These are phyloP conservation scores for Cosmia pyralina DNA, from an alignment of 2,888 invertebrate genomes.

Conservation along the genomic window DNA sequence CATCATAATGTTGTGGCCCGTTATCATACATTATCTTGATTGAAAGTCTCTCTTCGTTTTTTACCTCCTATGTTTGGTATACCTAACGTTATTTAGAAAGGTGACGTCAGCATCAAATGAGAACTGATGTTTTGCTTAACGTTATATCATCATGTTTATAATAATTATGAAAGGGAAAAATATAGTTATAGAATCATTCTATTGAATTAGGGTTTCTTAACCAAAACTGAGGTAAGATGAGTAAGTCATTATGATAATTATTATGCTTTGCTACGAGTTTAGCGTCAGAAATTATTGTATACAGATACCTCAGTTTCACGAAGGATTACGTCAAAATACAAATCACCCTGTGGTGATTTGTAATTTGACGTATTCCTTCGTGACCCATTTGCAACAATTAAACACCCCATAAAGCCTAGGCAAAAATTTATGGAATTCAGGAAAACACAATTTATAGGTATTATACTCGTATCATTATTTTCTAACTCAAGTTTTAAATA, in stretches of 20 bases:
- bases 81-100: conserved; percentile 40
- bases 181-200: conserved; percentile 4
- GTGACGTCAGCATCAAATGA: conserved; percentile 36
- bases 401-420: no score
- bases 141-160: conserved; percentile 29
- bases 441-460: no score
- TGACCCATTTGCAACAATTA: no score
- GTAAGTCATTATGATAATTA: not conserved
- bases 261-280: not conserved
- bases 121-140: conserved; percentile 21
- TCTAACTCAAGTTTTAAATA: no score
- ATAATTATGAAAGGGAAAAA: conserved; percentile 7
- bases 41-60: conserved; percentile 71
- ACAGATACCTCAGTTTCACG: no score
- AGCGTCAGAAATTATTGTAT: conserved; percentile 6
- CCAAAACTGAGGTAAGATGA: not conserved
- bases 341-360: no score
- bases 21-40: conserved; percentile 78
- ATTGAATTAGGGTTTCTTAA: conserved; percentile 23
- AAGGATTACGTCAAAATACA: no score
- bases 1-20: conserved; percentile 63
- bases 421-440: no score
- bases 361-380: no score
- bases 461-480: no score
- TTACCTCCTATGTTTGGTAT: conserved; percentile 64